Conservation (phyloP, 2,797 vertebrate genomes). For the Sebastes baramenuke region DNA sequence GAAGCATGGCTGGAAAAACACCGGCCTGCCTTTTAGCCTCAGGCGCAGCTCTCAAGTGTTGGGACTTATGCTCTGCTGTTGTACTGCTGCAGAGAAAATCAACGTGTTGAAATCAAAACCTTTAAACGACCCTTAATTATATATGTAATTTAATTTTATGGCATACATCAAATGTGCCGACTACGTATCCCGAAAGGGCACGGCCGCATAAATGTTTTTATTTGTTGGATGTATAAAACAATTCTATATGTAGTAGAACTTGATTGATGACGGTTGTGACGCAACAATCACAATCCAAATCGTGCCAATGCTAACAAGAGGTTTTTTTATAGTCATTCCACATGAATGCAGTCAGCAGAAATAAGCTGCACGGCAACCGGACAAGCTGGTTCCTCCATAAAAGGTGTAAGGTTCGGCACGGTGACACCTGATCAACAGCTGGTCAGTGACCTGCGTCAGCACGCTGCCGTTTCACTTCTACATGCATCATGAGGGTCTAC, state of each 20-base stretch:
- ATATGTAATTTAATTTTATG: neutral
- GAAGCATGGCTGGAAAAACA: constrained; percentile 56
- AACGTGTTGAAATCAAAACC: constrained; percentile 4
- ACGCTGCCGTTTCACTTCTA: neutral
- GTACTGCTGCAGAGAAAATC: constrained; percentile 11
- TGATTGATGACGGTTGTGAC: constrained; percentile 8
- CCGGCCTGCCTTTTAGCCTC: constrained; percentile 61
- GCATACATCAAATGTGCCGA: neutral
- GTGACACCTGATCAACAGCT: constrained; percentile 31
- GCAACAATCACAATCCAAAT: neutral
- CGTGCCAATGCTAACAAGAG: neutral
- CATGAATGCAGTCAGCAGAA: neutral
- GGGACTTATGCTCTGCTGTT: constrained; percentile 38
- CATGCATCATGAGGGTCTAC: neutral
- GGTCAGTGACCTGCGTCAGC: constrained; percentile 2
- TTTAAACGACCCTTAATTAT: neutral
- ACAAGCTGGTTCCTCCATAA: constrained; percentile 61
- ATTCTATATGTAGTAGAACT: constrained; percentile 15
- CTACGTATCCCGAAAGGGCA: neutral
- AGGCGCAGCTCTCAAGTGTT: constrained; percentile 54
- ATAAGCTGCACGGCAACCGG: constrained; percentile 43
- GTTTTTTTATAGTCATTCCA: neutral
- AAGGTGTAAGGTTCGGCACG: constrained; percentile 2
- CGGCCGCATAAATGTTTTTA: neutral
- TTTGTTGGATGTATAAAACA: neutral